Evolutionary conservation across 2,797 vertebrate genomes (phyloP).

Genomic region (Threskiornis aethiopicus): DNA sequence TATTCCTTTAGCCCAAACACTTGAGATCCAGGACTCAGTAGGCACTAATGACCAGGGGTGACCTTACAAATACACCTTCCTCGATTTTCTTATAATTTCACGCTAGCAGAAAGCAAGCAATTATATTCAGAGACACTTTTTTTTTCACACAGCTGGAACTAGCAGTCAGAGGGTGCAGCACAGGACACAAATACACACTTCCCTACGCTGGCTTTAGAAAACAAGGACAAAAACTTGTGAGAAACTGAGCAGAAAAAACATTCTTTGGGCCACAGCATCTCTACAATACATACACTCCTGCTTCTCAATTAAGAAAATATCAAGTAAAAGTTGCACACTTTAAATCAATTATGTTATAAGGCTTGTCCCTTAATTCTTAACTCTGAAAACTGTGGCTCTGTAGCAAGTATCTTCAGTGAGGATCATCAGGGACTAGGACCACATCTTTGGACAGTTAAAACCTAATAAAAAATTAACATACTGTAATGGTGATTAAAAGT

Average conservation of each 20-base stretch:
- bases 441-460: background rate
- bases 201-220: background rate
- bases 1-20: background rate
- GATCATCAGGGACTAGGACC: background rate
- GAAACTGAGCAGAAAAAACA: background rate
- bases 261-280: background rate
- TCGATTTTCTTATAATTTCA: background rate
- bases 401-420: background rate
- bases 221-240: background rate
- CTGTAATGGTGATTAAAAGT: background rate
- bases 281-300: background rate
- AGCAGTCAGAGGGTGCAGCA: background rate
- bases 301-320: background rate
- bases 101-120: background rate
- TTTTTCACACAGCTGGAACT: background rate
- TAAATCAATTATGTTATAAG: background rate
- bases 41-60: background rate
- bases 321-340: background rate
- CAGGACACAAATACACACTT: background rate
- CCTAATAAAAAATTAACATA: background rate
- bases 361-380: background rate
- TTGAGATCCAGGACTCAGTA: background rate
- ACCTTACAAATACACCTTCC: background rate
- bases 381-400: background rate
- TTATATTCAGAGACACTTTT: background rate